A percentile compares a stretch with the other conserved stretches of the same genome.
Evolutionary conservation across 1,140 invertebrate genomes (phyloP).

Genomic region (Meloidogyne floridensis): DNA sequence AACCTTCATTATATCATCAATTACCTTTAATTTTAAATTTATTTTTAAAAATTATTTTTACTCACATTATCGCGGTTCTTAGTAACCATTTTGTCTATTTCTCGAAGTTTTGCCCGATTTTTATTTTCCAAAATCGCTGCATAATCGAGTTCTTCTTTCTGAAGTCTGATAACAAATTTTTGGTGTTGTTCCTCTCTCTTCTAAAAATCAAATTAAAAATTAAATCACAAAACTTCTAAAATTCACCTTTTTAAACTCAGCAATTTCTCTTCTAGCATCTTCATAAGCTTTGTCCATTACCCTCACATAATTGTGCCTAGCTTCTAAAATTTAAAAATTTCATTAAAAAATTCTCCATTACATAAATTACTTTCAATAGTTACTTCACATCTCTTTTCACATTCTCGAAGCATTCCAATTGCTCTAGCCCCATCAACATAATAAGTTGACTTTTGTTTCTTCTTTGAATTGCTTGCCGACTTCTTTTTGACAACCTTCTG

Average conservation of each 20-base stretch:
- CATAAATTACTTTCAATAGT: background rate
- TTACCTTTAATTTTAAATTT: background rate
- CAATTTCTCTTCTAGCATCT: background rate
- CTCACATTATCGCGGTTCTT: background rate
- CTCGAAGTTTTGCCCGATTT: background rate
- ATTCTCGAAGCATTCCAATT: background rate
- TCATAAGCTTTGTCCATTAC: slow-evolving; percentile 6
- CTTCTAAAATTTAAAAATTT: background rate
- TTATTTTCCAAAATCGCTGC: background rate
- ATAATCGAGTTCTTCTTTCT: background rate
- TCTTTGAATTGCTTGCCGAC: background rate
- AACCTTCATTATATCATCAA: slow-evolving; percentile 1
- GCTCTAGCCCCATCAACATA: background rate
- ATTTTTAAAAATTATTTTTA: background rate
- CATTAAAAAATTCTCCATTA: background rate
- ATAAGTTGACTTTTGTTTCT: background rate
- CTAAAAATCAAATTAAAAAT: background rate
- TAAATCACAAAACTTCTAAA: background rate
- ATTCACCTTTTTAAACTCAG: background rate
- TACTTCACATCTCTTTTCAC: background rate
- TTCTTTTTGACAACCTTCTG: background rate
- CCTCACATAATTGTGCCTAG: background rate
- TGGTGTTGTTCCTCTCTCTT: background rate
- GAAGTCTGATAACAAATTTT: background rate
- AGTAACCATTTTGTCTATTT: background rate